A percentile compares a stretch with the other conserved stretches of the same genome.
Evolutionary conservation across 2,797 vertebrate species (phyloP).

Genomic region (Acridotheres tristis): DNA sequence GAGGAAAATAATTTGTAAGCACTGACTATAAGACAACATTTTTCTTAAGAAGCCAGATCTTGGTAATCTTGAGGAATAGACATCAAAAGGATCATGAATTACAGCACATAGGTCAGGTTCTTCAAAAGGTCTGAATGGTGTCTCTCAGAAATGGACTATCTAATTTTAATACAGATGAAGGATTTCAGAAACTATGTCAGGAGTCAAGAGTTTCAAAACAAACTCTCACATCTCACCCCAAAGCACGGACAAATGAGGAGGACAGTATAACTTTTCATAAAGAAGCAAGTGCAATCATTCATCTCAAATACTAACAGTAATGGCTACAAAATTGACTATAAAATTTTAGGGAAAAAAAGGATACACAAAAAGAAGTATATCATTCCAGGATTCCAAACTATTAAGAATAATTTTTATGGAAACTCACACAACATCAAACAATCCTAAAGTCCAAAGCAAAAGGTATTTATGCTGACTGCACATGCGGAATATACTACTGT

Average conservation of each 20-base stretch:
- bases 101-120: neutral
- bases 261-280: neutral
- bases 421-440: neutral
- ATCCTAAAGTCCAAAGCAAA: neutral
- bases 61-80: neutral
- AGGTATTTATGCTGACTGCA: neutral
- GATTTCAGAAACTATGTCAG: neutral
- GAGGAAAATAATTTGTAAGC: conserved; percentile 2
- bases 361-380: neutral
- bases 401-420: neutral
- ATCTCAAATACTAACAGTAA: neutral
- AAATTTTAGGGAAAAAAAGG: neutral
- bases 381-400: neutral
- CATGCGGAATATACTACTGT: neutral
- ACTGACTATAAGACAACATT: neutral
- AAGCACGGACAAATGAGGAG: neutral
- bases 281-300: neutral
- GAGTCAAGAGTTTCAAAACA: neutral
- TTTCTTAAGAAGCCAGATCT: neutral
- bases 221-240: neutral
- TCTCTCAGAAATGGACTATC: neutral
- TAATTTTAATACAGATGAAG: neutral
- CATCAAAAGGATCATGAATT: neutral
- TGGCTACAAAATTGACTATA: neutral
- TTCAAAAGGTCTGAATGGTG: neutral